Conservation (phyloP, 1,140 invertebrate species). For the Drosophila nikananu region DNA sequence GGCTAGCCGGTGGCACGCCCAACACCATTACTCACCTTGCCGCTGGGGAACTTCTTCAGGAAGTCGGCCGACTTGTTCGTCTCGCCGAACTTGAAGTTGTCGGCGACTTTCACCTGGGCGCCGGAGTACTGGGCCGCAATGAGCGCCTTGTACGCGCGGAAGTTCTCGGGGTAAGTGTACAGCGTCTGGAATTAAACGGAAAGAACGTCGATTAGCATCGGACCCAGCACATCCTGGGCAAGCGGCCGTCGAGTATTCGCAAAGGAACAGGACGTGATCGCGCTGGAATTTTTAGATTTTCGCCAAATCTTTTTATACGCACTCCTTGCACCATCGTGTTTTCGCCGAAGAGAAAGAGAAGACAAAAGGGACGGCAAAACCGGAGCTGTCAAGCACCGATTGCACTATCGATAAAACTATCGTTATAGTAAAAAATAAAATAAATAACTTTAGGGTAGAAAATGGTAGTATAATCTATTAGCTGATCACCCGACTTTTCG, state of each 20-base stretch:
- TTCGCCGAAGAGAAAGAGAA: conserved; percentile 55
- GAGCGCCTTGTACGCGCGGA: conserved; percentile 96
- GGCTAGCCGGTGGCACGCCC: conserved; percentile 50
- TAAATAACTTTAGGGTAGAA: not conserved
- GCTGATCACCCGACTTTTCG: too few species aligned
- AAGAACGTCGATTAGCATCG: conserved; percentile 32
- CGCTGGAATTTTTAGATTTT: conserved; percentile 64
- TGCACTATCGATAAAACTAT: not conserved
- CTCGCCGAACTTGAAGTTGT: conserved; percentile 96
- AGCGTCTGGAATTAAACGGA: conserved; percentile 90
- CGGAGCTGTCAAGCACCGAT: not conserved
- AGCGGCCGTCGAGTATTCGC: conserved; percentile 16
- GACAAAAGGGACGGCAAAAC: not conserved
- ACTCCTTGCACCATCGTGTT: conserved; percentile 85
- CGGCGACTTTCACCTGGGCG: conserved; percentile 93
- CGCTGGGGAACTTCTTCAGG: conserved; percentile 96
- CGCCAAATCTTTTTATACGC: conserved; percentile 65
- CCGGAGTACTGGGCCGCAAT: conserved; percentile 98
- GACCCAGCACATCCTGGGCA: not conserved
- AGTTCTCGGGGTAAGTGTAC: conserved; percentile 98
- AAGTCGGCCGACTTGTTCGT: conserved; percentile 95
- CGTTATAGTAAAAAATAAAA: not conserved
- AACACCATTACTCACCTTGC: conserved; percentile 90
- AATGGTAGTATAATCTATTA: too few species aligned
- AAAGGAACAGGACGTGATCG: conserved; percentile 54